Evolutionary conservation across 2,797 vertebrate genomes (phyloP), one percentile per base, ranked within the genome.

Genomic region (Acanthurus tractus): DNA sequence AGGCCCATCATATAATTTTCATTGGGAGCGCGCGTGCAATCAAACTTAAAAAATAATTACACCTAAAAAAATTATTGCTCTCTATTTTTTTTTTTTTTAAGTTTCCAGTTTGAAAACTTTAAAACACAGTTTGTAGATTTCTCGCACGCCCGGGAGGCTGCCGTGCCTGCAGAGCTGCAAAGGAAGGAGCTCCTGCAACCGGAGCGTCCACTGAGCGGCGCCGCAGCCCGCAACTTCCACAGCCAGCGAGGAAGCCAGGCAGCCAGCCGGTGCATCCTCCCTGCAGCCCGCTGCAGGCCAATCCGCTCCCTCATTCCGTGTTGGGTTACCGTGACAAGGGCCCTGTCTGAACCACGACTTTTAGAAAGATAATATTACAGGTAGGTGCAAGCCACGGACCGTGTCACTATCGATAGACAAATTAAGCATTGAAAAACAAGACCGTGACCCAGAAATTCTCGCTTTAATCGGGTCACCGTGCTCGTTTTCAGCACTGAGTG

Each of bases 281-380:
- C 73, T 18, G 56, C 74, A n/a, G 13, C 69, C 53, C 38, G 69
- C 79, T 66, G 84, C 74, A 25, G 85, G 80, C 88, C 80, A 63
- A 77, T 54, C 81, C 72, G 58, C 52, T 50, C 59, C 67, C 81
- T 57, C 63, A 5, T 78, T 82, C 84, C 94, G 96, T 95, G 96
- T 96, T 94, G 96, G 96, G 95, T 97, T 96, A 97, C 96, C 95
- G 95, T 95, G 96, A 97, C 95, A 94, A 95, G 96, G 95, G 96
- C 95, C 95, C 94, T 95, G 96, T 85, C 80, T 90, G 92, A 96
- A 96, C 95, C 84, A 87, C 95, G 95, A 96, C 96, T 96, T 96
- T 96, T 96, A 96, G 95, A 96, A 97, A 97, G 97, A 97, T 95
- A 96, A 97, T 96, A 97, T 97, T 96, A 96, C 96, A 96, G 96